A percentile compares a stretch with the other conserved stretches of the same genome.
Evolutionary conservation across 2,888 invertebrate species (phyloP).

Genomic region (Heliconius sara): DNA sequence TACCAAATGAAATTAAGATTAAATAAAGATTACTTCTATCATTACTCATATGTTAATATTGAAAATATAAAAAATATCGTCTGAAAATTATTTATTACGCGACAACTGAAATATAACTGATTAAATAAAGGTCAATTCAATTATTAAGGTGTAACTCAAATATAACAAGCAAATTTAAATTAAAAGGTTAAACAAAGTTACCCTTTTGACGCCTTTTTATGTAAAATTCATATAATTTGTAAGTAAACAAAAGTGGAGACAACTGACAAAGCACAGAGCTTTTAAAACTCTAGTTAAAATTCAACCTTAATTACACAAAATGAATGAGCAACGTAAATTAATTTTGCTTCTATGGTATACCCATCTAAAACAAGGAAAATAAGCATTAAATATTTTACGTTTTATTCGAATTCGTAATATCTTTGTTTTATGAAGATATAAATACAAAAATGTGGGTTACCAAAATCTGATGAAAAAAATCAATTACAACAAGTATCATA

Average conservation of each 20-base stretch:
- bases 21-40: background rate
- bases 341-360: background rate
- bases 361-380: background rate
- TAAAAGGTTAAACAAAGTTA: slow-evolving; percentile 11
- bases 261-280: slow-evolving; percentile 28
- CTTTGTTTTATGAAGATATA: background rate
- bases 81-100: background rate
- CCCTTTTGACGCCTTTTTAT: slow-evolving; percentile 35
- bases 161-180: slow-evolving; percentile 8
- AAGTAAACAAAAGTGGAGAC: slow-evolving; percentile 34
- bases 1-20: no score
- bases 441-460: background rate
- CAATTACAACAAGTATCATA: slow-evolving; percentile 48
- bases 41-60: background rate
- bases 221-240: slow-evolving; percentile 37
- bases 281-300: slow-evolving; percentile 30
- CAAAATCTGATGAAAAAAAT: slow-evolving; percentile 26
- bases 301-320: slow-evolving; percentile 29
- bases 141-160: slow-evolving; percentile 21
- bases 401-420: background rate
- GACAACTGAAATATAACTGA: background rate
- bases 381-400: background rate
- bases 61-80: background rate
- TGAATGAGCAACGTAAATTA: slow-evolving; percentile 16
- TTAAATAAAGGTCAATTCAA: slow-evolving; percentile 9